Evolutionary conservation across 2,113 vertebrate species (phyloP).

Genomic region (Brachypteracias leptosomus): DNA sequence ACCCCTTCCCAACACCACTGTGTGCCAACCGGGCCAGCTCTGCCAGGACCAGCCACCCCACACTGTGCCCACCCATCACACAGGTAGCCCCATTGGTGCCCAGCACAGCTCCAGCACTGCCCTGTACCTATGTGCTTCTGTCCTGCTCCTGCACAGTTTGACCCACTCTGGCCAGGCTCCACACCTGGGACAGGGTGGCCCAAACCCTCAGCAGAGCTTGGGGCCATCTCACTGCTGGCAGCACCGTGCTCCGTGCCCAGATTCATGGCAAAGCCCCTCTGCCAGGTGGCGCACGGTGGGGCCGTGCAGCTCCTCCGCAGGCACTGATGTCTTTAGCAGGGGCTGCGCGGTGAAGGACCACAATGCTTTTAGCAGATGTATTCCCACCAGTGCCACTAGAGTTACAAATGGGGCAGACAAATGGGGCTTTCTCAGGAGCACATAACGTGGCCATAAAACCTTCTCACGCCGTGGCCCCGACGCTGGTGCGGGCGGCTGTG

Average conservation of each 20-base stretch:
- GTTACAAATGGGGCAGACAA: not conserved
- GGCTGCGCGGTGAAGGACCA: not conserved
- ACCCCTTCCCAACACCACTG: rapidly evolving
- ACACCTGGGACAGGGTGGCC: not conserved
- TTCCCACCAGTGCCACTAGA: not conserved
- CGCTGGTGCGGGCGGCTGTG: rapidly evolving
- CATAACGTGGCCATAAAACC: not conserved
- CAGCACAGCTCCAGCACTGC: not conserved
- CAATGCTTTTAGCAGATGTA: not conserved
- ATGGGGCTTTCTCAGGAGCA: not conserved
- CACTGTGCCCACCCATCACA: rapidly evolving
- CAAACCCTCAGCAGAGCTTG: not conserved
- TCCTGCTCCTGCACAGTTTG: no score
- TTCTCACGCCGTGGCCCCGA: not conserved
- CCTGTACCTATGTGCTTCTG: rapidly evolving
- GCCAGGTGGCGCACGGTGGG: not conserved
- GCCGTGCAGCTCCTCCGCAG: not conserved
- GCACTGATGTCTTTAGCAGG: not conserved
- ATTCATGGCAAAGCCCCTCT: not conserved
- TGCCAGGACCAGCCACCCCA: not conserved
- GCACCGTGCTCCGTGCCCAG: rapidly evolving
- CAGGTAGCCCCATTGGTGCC: not conserved
- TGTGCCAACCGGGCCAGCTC: rapidly evolving
- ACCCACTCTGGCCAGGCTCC: not conserved
- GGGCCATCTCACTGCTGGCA: not conserved